Conservation (phyloP, 2,888 invertebrate species). For the Acanthosepion esculentum region DNA sequence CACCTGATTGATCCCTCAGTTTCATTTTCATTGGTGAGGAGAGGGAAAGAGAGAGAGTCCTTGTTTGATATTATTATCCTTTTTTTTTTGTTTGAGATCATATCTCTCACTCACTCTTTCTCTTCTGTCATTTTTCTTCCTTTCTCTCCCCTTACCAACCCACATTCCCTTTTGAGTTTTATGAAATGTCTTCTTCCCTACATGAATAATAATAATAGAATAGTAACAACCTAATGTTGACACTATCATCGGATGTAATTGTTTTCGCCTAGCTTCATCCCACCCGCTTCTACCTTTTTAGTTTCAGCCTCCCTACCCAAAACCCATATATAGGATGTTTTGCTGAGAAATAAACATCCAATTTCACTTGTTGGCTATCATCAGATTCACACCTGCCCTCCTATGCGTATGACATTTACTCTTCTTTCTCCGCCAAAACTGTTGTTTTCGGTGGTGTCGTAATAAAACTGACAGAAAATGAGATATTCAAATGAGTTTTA, state of each 20-base stretch:
- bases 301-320: neutral
- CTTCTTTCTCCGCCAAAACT: neutral
- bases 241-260: neutral
- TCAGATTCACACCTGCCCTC: neutral
- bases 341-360: neutral
- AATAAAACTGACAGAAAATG: neutral
- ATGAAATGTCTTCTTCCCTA: too few relatives aligned
- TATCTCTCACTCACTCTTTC: neutral
- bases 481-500: neutral
- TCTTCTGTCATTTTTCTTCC: neutral
- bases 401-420: neutral
- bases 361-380: neutral
- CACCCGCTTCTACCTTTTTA: neutral
- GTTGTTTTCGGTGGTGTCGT: neutral
- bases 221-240: neutral
- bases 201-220: neutral
- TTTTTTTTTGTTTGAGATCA: neutral
- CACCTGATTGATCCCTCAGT: neutral
- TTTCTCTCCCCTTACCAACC: neutral
- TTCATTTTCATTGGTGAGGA: neutral
- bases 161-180: neutral
- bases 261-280: constrained; percentile 25
- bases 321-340: neutral
- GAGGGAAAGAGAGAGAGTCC: too few relatives aligned
- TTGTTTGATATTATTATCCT: neutral